phyloP scores from a whole-genome alignment of 2,797 vertebrate genomes.

The Lates japonicus region DNA sequence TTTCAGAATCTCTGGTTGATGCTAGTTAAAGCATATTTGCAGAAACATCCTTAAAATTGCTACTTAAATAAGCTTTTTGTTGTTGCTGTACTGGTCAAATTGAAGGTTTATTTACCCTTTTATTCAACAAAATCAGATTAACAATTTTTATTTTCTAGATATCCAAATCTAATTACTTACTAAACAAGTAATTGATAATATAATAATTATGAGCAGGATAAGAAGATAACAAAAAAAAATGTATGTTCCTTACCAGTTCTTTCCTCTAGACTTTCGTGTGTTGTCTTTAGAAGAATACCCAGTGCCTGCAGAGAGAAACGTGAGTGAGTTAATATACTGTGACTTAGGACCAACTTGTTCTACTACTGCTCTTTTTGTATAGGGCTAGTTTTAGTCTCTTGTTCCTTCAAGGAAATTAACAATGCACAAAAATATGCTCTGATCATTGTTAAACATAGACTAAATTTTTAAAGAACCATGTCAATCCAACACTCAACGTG shows the following conservation, averaged over 20 bases:
- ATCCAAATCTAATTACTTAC: too few relatives aligned
- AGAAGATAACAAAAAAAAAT: neutral
- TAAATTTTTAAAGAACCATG: neutral
- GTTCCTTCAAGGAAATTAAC: too few relatives aligned
- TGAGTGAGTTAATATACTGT: neutral
- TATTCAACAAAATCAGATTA: neutral
- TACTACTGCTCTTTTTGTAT: too few relatives aligned
- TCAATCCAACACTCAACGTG: neutral
- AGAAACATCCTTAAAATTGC: neutral
- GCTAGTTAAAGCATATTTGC: neutral
- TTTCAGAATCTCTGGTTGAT: too few relatives aligned
- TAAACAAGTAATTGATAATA: too few relatives aligned
- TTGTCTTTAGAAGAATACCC: neutral
- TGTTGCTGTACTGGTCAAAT: neutral
- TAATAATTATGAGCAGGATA: neutral
- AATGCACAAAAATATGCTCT: neutral
- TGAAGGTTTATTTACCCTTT: neutral
- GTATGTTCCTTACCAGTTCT: constrained; percentile 9
- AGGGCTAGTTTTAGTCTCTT: too few relatives aligned
- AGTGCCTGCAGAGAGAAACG: too few relatives aligned
- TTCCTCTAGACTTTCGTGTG: neutral
- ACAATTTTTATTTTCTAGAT: neutral
- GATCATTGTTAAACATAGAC: neutral
- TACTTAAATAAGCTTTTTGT: neutral
- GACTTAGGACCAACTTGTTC: constrained; percentile 16